Percentiles rank a stretch among this genome's conserved stretches.
phyloP scores from a whole-genome alignment of 1,140 invertebrate genomes.

The Dendrolimus kikuchii region DNA sequence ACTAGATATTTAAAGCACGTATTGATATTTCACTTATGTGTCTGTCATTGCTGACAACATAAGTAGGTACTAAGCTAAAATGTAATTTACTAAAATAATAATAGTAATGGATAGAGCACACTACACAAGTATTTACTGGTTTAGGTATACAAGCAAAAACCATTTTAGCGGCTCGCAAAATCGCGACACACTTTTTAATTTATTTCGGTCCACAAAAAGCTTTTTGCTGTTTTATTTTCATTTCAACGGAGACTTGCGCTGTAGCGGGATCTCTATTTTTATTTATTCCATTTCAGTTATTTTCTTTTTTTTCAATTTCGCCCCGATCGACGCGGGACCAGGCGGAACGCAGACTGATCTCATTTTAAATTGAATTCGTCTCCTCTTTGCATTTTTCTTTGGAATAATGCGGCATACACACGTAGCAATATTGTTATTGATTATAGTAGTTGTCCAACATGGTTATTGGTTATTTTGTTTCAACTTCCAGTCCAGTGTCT shows the following conservation, averaged over 20 bases:
- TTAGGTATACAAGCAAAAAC: too few relatives aligned
- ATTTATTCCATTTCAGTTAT: constrained; percentile 59
- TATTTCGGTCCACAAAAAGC: constrained; percentile 70
- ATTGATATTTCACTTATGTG: too few relatives aligned
- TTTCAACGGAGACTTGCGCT: constrained; percentile 71
- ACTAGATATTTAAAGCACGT: too few relatives aligned
- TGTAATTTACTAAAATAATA: too few relatives aligned
- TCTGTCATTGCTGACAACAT: too few relatives aligned
- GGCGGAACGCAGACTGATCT: constrained; percentile 63
- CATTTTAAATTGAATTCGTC: constrained; percentile 69
- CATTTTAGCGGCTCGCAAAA: constrained; percentile 44
- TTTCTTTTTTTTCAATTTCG: constrained; percentile 65
- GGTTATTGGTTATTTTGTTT: too few relatives aligned
- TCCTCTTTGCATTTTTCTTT: constrained; percentile 58
- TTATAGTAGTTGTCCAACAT: too few relatives aligned
- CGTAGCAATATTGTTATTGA: too few relatives aligned
- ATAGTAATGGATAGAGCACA: too few relatives aligned
- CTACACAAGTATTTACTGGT: too few relatives aligned
- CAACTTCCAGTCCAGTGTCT: too few relatives aligned
- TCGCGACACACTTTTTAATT: constrained; percentile 70
- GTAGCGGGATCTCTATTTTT: constrained; percentile 71
- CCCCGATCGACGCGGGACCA: constrained; percentile 57
- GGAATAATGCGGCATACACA: background rate
- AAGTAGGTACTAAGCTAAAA: too few relatives aligned
- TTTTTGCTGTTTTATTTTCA: constrained; percentile 68